These are phyloP conservation scores for Silurus lanzhouensis DNA, from an alignment of 2,797 vertebrate species.

Conservation along the genomic window DNA sequence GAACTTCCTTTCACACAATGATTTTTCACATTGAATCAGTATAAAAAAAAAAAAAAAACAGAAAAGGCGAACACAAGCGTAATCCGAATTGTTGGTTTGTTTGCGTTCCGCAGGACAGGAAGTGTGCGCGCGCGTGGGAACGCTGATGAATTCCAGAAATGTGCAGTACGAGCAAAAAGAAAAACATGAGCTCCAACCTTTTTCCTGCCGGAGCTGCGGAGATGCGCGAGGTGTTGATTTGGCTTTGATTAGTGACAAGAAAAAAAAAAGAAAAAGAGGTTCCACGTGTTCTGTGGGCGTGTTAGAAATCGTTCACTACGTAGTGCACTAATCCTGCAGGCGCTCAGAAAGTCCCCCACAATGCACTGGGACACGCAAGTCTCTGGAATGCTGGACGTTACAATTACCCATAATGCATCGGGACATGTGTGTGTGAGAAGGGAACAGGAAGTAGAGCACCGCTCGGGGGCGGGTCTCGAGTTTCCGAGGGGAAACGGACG, in stretches of 20 bases:
- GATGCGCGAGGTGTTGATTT: slow-evolving; percentile 48
- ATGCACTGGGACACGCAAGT: background rate
- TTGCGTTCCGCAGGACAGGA: slow-evolving; percentile 75
- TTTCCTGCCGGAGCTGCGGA: slow-evolving; percentile 71
- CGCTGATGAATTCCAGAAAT: slow-evolving; percentile 69
- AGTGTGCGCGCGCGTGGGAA: slow-evolving; percentile 79
- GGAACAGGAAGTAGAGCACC: background rate
- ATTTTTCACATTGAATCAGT: slow-evolving; percentile 58
- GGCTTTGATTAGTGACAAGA: slow-evolving; percentile 36
- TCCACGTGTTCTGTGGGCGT: background rate
- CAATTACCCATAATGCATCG: background rate
- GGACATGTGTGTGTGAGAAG: background rate
- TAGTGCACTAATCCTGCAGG: slow-evolving; percentile 1
- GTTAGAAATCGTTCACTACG: background rate
- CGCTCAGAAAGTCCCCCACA: background rate
- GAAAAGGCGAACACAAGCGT: slow-evolving; percentile 61
- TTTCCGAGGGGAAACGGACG: background rate
- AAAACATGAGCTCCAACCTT: slow-evolving; percentile 54
- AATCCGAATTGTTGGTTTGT: slow-evolving; percentile 71
- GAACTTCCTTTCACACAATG: background rate
- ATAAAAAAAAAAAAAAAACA: too few relatives aligned
- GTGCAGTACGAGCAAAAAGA: slow-evolving; percentile 21
- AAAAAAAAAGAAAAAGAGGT: too few relatives aligned
- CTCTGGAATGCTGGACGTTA: background rate
- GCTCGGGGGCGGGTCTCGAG: background rate